These are phyloP conservation scores for Tiliqua scincoides DNA, from an alignment of 2,113 vertebrate species.

Conservation along the genomic window DNA sequence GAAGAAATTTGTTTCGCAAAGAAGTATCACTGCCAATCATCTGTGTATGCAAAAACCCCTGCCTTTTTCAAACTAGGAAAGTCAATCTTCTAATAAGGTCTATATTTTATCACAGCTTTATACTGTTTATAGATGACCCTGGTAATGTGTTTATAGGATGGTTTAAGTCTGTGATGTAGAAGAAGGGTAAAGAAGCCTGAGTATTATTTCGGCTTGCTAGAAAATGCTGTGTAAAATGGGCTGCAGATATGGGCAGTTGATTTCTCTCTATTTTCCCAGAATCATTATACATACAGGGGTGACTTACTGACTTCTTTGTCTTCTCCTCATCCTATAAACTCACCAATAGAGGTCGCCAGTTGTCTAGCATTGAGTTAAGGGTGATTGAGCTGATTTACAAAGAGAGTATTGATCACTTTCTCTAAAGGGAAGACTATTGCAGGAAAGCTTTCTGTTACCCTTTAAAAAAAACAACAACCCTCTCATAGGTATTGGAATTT, in stretches of 20 bases:
- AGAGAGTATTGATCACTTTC: not conserved
- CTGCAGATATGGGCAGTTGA: not conserved
- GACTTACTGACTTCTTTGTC: constrained; percentile 28
- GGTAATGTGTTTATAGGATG: not conserved
- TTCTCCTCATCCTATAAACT: constrained; percentile 35
- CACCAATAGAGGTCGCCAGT: constrained; percentile 75
- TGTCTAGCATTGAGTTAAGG: constrained; percentile 55
- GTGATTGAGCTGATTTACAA: not conserved
- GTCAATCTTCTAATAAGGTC: not conserved
- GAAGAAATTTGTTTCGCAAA: not conserved
- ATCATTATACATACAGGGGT: not conserved
- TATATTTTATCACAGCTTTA: not conserved
- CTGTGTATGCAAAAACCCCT: not conserved
- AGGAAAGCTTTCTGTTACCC: not conserved
- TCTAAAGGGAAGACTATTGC: not conserved
- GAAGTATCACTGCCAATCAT: not conserved
- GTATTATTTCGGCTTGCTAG: not conserved
- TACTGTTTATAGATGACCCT: rapidly evolving
- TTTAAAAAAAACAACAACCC: not conserved
- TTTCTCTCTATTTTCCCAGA: rapidly evolving
- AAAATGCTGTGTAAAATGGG: constrained; percentile 22
- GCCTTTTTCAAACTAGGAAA: not conserved
- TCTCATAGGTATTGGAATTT: not conserved
- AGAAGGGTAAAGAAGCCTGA: not conserved
- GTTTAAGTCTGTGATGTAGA: not conserved